Base-by-base conservation (phyloP, 1,140 invertebrate species). In the Drosophila orosa region DNA sequence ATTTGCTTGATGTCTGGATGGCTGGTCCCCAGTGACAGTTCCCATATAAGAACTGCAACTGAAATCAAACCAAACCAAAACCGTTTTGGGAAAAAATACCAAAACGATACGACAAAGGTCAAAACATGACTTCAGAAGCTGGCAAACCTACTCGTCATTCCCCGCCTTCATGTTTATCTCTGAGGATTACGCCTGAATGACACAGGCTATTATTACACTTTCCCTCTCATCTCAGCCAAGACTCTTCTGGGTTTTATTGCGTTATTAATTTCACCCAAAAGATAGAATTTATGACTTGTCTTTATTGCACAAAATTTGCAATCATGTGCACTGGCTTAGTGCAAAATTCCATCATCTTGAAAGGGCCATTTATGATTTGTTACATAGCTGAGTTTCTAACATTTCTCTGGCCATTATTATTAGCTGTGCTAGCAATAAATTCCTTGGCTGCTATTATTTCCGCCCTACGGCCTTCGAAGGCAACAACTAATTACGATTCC, bases 101-200 rank as follows among this genome's bases (percentile, higher is more conserved):
- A 27, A 39, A 63, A 39, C 29, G 27, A 45, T 8, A 3, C n/a
- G 12, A 50, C 27, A 40, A 48, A 35, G 17, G 57, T 62, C 8
- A 29, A 5, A 19, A 19, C 24, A 66, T 31, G 33, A 13, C 57
- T 29, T 35, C 17, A 29, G 44, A 35, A 5, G 10, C 17, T 33
- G 29, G 8, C 27, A 35, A 17, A 25, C 10, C 25, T n/a, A 37
- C 58, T 40, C 52, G 27, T 24, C 27, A 33, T 29, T 44, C 24
- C 17, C 9, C 3, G 13, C 9, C 17, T 12, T 27, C 13, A 7
- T 71, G 67, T 69, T 71, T 71, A 71, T 58, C 42, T 58, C 42
- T 69, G 22, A 6, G 65, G 31, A 71, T 71, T 69, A 71, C 67
- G 37, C 52, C 56, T 71, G 65, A 48, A 25, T 71, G 48, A 39